Evolutionary conservation across 2,113 vertebrate genomes (phyloP).

Genomic region (Myrmophylax atrothorax): DNA sequence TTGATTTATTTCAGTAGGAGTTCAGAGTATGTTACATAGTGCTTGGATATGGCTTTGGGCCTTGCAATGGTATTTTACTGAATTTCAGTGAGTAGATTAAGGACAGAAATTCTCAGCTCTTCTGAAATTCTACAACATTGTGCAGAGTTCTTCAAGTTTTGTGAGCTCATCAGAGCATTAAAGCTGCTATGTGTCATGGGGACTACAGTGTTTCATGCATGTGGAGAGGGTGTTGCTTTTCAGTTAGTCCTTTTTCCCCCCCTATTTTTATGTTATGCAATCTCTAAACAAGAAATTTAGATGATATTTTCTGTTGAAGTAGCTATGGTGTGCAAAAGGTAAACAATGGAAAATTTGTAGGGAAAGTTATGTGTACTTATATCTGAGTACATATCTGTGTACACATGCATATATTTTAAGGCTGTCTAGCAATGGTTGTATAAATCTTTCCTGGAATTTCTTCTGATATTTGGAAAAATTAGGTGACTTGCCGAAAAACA

Average conservation of each 20-base stretch:
- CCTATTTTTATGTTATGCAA: neutral
- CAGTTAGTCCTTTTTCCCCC: neutral
- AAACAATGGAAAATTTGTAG: neutral
- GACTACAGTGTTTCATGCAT: neutral
- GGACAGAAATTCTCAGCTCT: neutral
- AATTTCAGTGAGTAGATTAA: neutral
- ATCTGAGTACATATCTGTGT: neutral
- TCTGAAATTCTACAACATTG: neutral
- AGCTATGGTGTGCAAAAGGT: neutral
- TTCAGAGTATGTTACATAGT: neutral
- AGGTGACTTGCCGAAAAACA: neutral
- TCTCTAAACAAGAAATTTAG: neutral
- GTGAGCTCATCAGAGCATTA: neutral
- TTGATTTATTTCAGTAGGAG: neutral
- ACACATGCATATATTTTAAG: neutral
- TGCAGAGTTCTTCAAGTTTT: neutral
- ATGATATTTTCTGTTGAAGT: neutral
- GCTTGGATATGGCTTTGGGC: neutral
- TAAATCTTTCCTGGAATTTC: neutral
- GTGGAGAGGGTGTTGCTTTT: neutral
- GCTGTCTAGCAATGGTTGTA: neutral
- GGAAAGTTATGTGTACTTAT: neutral
- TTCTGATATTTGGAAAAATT: neutral
- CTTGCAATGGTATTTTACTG: neutral
- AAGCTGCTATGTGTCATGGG: neutral